phyloP scores from a whole-genome alignment of 1,140 invertebrate species.

The Acarapis woodi region DNA sequence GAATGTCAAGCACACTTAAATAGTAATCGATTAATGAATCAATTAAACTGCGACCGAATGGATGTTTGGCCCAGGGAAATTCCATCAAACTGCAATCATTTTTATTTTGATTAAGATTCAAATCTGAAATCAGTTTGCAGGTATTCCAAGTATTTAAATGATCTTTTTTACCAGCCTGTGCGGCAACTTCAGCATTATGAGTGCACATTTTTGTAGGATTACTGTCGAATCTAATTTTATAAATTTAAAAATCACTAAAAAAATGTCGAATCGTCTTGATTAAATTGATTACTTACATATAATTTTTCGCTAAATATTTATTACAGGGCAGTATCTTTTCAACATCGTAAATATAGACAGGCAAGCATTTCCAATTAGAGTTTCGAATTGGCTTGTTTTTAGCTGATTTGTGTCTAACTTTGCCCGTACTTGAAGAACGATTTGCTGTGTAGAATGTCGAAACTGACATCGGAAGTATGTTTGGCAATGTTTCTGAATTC shows the following conservation, averaged over 20 bases:
- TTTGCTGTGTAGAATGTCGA: background rate
- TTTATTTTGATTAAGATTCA: background rate
- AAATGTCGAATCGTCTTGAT: too few species aligned
- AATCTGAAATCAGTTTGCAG: constrained; percentile 5
- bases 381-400: background rate
- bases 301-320: constrained; percentile 46
- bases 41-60: constrained; percentile 52
- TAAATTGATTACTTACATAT: constrained; percentile 32
- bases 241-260: background rate
- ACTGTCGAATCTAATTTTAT: constrained; percentile 14
- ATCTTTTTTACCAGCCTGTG: constrained; percentile 38
- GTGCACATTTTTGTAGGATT: constrained; percentile 38
- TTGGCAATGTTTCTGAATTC: too few species aligned
- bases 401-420: background rate
- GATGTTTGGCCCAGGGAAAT: constrained; percentile 40
- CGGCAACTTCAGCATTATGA: constrained; percentile 42
- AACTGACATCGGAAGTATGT: background rate
- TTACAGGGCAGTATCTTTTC: constrained; percentile 42
- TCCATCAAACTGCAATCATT: background rate
- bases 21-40: constrained; percentile 36
- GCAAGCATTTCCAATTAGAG: constrained; percentile 17
- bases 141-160: constrained; percentile 29
- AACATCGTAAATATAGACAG: constrained; percentile 45
- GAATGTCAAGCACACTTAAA: constrained; percentile 34
- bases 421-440: background rate